phyloP scores from a whole-genome alignment of 2,113 vertebrate genomes.

The Brevimyrus niger region DNA sequence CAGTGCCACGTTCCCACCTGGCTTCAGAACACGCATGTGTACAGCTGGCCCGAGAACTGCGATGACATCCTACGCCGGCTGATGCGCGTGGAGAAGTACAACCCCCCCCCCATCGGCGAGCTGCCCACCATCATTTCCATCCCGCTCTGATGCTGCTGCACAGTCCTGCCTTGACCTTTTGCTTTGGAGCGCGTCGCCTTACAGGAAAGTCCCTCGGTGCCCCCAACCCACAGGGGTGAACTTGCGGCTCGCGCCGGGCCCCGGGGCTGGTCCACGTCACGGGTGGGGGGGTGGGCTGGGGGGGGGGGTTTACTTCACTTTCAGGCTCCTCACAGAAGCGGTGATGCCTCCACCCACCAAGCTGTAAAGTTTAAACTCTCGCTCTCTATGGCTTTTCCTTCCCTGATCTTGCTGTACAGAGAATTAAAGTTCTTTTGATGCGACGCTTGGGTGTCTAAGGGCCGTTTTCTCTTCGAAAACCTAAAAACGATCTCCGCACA shows the following conservation, averaged over 20 bases:
- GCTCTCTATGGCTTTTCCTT: not conserved
- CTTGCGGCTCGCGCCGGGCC: not conserved
- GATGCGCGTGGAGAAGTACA: conserved; percentile 71
- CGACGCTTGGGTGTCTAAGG: not conserved
- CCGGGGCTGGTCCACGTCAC: not conserved
- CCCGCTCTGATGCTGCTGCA: conserved; percentile 45
- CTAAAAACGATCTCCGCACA: not conserved
- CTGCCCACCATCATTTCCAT: conserved; percentile 70
- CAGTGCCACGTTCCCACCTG: conserved; percentile 66
- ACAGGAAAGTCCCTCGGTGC: conserved; percentile 1
- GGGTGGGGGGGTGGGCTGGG: not conserved
- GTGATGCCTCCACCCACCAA: not conserved
- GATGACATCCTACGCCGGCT: conserved; percentile 66
- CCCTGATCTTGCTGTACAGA: not conserved
- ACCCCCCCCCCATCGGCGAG: conserved; percentile 62
- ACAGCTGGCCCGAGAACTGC: conserved; percentile 60
- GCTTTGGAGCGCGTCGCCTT: not conserved
- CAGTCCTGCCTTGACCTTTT: not conserved
- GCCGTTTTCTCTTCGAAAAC: not conserved
- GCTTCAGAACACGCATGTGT: conserved; percentile 70
- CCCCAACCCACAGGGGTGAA: not conserved
- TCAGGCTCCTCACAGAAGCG: not conserved
- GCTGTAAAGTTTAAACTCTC: not conserved
- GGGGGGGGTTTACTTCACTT: not conserved
- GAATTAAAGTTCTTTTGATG: not conserved